phyloP scores from a whole-genome alignment of 2,113 vertebrate genomes.

The Psilopsiagon aurifrons region DNA sequence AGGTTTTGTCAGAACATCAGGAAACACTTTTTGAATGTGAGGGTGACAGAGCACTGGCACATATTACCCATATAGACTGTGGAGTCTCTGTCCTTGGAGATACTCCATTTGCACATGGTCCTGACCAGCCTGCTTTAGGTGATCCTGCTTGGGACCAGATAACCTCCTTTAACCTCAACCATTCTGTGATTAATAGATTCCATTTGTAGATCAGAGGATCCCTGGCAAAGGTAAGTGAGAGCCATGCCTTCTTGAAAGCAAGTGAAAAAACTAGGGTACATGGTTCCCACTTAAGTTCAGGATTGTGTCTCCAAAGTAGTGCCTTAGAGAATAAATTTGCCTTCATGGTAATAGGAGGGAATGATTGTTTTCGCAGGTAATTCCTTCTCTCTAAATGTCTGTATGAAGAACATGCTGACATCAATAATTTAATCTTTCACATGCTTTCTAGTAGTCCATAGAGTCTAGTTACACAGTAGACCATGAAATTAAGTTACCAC shows the following conservation, averaged over 20 bases:
- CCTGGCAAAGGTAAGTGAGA: not conserved
- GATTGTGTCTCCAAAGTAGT: not conserved
- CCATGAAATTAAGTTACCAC: conserved; percentile 28
- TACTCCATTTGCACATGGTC: not conserved
- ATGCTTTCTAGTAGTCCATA: not conserved
- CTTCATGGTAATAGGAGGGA: not conserved
- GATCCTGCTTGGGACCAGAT: not conserved
- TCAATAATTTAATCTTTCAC: not conserved
- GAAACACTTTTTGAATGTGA: not conserved
- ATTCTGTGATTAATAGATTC: not conserved
- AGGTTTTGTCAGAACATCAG: not conserved
- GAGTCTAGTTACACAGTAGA: conserved; percentile 4
- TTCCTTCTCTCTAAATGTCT: not conserved
- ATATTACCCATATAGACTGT: not conserved
- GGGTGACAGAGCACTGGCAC: not conserved
- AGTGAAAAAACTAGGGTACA: accelerated
- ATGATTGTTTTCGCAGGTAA: not conserved
- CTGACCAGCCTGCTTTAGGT: not conserved
- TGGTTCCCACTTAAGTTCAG: not conserved
- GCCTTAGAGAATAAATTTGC: not conserved
- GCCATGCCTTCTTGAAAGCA: not conserved
- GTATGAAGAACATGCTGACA: not conserved
- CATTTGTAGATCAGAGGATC: not conserved
- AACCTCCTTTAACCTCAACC: not conserved
- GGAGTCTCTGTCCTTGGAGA: not conserved